Evolutionary conservation across 2,888 invertebrate genomes (phyloP).

Genomic region (Lithophane semibrunnea): DNA sequence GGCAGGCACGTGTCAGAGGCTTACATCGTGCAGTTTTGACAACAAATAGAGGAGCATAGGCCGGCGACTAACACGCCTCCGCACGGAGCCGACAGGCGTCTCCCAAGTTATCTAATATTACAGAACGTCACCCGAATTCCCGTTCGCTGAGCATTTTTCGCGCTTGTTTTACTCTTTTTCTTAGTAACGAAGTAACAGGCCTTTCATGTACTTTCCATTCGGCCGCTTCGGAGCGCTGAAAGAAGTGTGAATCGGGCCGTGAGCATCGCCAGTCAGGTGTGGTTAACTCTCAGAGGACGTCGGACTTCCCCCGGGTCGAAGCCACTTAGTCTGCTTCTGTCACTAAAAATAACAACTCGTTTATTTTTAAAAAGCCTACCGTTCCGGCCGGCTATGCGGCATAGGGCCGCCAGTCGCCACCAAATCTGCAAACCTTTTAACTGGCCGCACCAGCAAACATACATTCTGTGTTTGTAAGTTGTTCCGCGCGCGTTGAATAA

Average conservation of each 20-base stretch:
- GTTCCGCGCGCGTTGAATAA: conserved; percentile 62
- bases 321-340: conserved; percentile 84
- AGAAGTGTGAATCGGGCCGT: conserved; percentile 87
- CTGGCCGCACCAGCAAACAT: conserved; percentile 63
- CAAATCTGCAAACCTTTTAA: conserved; percentile 67
- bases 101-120: conserved; percentile 65
- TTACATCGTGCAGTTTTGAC: conserved; percentile 42
- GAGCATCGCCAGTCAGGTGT: conserved; percentile 86
- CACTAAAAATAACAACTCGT: conserved; percentile 83
- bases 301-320: conserved; percentile 76
- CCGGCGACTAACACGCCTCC: conserved; percentile 20
- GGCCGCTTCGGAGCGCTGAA: conserved; percentile 84
- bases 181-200: conserved; percentile 81
- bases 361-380: conserved; percentile 82
- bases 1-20: conserved; percentile 17
- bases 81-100: conserved; percentile 29
- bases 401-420: conserved; percentile 55
- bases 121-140: conserved; percentile 70
- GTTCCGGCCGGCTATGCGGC: conserved; percentile 63
- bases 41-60: conserved; percentile 38
- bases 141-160: conserved; percentile 70
- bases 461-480: conserved; percentile 60
- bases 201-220: conserved; percentile 89
- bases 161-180: conserved; percentile 77
- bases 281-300: conserved; percentile 79